A percentile compares a stretch with the other conserved stretches of the same genome.
Conservation (phyloP, 2,113 vertebrate species). For the Melanotaenia duboulayi region DNA sequence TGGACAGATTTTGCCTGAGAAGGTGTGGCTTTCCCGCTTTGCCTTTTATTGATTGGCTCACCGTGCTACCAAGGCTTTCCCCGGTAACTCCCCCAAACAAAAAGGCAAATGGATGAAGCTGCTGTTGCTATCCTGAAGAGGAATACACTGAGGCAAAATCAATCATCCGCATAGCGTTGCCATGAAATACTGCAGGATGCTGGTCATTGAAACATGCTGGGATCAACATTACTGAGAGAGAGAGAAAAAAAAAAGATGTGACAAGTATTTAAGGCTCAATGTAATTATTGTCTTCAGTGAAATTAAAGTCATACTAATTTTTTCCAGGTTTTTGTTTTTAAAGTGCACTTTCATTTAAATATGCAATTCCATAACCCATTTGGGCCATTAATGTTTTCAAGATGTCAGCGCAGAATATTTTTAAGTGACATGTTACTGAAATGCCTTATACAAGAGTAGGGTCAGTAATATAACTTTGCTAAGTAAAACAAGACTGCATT, state of each 20-base stretch:
- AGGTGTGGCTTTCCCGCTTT: slow-evolving; percentile 37
- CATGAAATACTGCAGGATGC: slow-evolving; percentile 39
- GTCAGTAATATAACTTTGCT: neutral
- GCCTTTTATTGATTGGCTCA: slow-evolving; percentile 71
- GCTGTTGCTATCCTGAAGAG: slow-evolving; percentile 81
- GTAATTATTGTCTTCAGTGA: neutral
- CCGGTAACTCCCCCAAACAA: slow-evolving; percentile 78
- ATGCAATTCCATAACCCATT: slow-evolving; percentile 1
- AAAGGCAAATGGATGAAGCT: slow-evolving; percentile 78
- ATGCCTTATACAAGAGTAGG: neutral
- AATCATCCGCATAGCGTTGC: slow-evolving; percentile 71
- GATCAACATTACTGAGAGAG: neutral
- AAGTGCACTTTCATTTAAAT: neutral
- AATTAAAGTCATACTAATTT: neutral
- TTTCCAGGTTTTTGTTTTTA: neutral
- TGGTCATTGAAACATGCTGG: slow-evolving; percentile 14
- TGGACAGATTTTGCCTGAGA: slow-evolving; percentile 58
- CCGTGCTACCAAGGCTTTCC: slow-evolving; percentile 76
- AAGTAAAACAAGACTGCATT: neutral
- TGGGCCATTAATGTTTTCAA: neutral
- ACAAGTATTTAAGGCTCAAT: neutral
- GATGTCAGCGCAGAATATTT: neutral
- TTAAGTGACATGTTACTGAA: neutral
- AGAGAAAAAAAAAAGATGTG: too few species aligned
- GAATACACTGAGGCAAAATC: slow-evolving; percentile 70